phyloP scores from a whole-genome alignment of 2,888 invertebrate genomes.

The Drosophila affinis region DNA sequence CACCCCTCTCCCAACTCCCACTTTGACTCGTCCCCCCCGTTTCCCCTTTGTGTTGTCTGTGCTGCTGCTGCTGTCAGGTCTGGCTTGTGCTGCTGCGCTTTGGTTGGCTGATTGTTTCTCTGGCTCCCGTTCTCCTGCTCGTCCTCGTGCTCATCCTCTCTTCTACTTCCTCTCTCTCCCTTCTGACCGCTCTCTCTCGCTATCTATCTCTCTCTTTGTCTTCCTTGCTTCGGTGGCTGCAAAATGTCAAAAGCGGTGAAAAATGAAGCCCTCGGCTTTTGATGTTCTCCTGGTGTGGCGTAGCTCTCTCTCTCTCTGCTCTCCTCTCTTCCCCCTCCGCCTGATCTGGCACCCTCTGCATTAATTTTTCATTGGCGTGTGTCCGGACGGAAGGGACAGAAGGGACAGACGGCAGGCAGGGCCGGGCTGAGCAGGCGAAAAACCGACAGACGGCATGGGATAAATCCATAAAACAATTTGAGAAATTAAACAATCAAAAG shows the following conservation, averaged over 20 bases:
- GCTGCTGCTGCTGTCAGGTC: slow-evolving; percentile 61
- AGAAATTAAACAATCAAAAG: slow-evolving; percentile 80
- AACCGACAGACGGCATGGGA: slow-evolving; percentile 37
- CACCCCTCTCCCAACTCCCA: neutral
- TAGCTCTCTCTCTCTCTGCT: neutral
- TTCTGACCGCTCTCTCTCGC: slow-evolving; percentile 1
- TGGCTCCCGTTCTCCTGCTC: slow-evolving; percentile 42
- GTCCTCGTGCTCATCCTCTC: neutral
- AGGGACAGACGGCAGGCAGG: slow-evolving; percentile 29
- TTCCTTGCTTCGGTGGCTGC: slow-evolving; percentile 59
- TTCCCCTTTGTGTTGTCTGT: slow-evolving; percentile 14
- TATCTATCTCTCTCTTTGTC: neutral
- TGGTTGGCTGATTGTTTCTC: slow-evolving; percentile 77
- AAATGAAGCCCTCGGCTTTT: slow-evolving; percentile 75
- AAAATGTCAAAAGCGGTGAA: slow-evolving; percentile 79
- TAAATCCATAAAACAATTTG: slow-evolving; percentile 80
- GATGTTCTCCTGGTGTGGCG: slow-evolving; percentile 57
- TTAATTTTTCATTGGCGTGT: slow-evolving; percentile 79
- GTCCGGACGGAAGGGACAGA: slow-evolving; percentile 33
- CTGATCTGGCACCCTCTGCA: slow-evolving; percentile 55
- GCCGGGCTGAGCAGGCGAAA: neutral
- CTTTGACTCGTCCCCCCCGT: neutral
- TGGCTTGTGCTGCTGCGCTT: slow-evolving; percentile 70
- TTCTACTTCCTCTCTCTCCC: neutral
- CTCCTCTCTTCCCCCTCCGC: neutral